A percentile compares a stretch with the other conserved stretches of the same genome.
Conservation (phyloP, 2,113 vertebrate species). For the Zingel zingel region DNA sequence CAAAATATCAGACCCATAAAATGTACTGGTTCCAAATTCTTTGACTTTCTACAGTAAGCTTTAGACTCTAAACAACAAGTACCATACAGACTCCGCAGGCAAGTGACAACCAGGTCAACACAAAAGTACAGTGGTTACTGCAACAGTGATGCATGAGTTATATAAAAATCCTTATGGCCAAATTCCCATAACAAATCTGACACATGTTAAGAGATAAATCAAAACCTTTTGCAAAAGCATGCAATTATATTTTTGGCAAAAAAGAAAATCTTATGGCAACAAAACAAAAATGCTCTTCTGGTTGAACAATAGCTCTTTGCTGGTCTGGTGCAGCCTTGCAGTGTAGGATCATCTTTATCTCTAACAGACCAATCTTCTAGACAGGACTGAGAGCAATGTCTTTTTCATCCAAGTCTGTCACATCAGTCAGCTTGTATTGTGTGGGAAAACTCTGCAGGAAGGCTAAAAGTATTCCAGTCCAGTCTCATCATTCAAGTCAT, state of each 20-base stretch:
- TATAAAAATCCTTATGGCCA: constrained; percentile 50
- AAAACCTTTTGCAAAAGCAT: constrained; percentile 69
- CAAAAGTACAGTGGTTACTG: constrained; percentile 48
- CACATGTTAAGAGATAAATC: constrained; percentile 46
- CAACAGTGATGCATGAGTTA: constrained; percentile 48
- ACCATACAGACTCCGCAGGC: constrained; percentile 50
- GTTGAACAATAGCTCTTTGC: constrained; percentile 56
- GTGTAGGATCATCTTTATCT: constrained; percentile 41
- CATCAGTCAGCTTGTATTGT: constrained; percentile 33
- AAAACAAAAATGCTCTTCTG: constrained; percentile 23
- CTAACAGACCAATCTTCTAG: constrained; percentile 22
- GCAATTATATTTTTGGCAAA: constrained; percentile 61
- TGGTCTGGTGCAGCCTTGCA: constrained; percentile 46
- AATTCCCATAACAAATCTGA: constrained; percentile 36
- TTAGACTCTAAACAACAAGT: constrained; percentile 41
- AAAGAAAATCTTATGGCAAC: background rate
- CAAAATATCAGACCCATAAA: constrained; percentile 27
- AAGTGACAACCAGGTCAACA: constrained; percentile 43
- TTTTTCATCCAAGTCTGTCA: constrained; percentile 37
- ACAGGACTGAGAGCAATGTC: constrained; percentile 3
- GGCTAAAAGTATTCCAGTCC: constrained; percentile 36
- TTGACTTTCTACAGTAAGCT: constrained; percentile 36
- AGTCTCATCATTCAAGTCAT: constrained; percentile 45
- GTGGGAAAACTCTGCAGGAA: constrained; percentile 29
- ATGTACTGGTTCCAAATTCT: constrained; percentile 29